Evolutionary conservation across 2,888 invertebrate species (phyloP).

Genomic region (Drosophila subsilvestris): DNA sequence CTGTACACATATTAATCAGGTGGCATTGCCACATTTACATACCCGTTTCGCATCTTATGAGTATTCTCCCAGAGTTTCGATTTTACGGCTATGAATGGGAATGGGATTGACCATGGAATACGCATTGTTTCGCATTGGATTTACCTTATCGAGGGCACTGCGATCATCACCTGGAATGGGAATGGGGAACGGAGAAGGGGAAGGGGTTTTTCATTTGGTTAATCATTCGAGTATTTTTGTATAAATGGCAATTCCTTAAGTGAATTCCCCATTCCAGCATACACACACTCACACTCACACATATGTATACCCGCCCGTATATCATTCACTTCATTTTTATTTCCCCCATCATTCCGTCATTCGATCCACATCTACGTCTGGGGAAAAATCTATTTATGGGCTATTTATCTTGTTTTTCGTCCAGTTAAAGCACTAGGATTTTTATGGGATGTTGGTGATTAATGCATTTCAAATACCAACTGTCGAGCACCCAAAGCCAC

Average conservation of each 20-base stretch:
- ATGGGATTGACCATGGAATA: conserved; percentile 35
- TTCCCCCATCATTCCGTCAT: conserved; percentile 13
- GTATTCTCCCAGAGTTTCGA: conserved; percentile 36
- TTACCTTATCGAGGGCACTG: conserved; percentile 7
- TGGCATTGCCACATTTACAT: conserved; percentile 32
- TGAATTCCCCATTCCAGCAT: background rate
- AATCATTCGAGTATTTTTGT: conserved; percentile 35
- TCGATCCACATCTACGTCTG: conserved; percentile 19
- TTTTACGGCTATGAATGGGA: conserved; percentile 24
- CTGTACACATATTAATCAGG: conserved; percentile 32
- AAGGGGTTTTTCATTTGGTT: conserved; percentile 8
- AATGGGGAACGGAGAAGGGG: background rate
- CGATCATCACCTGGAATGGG: conserved; percentile 8
- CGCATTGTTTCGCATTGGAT: conserved; percentile 20
- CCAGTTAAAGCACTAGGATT: conserved; percentile 26
- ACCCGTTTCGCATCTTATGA: conserved; percentile 29
- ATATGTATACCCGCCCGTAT: background rate
- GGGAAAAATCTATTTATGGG: conserved; percentile 30
- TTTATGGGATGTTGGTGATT: conserved; percentile 38
- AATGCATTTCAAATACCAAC: conserved; percentile 44
- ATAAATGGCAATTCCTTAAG: background rate
- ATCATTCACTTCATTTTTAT: conserved; percentile 11
- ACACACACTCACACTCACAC: too few relatives aligned
- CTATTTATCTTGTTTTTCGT: conserved; percentile 30
- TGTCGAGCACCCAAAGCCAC: background rate